Percentiles rank a stretch among this genome's conserved stretches.
phyloP scores from a whole-genome alignment of 2,797 vertebrate species.

The Peromyscus nudipes region DNA sequence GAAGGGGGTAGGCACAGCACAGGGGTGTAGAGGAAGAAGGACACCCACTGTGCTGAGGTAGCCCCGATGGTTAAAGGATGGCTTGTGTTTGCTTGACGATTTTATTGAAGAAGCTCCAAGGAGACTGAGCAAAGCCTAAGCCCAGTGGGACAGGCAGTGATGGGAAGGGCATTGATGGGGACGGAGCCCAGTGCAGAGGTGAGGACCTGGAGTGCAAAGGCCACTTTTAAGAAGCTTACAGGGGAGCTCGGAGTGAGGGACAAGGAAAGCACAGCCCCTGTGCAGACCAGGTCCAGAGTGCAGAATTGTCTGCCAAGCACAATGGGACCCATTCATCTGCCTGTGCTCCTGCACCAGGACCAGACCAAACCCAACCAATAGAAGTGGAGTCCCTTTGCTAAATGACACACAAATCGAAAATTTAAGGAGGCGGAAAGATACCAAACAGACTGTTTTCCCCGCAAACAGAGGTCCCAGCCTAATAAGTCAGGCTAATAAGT shows the following conservation, averaged over 20 bases:
- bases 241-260: not conserved
- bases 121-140: not conserved
- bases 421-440: not conserved
- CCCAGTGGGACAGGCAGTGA: not conserved
- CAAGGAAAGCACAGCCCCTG: not conserved
- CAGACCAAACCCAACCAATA: not conserved
- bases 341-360: not conserved
- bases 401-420: not conserved
- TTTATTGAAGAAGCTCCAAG: not conserved
- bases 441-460: not conserved
- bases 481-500: not conserved
- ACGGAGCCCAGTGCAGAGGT: not conserved
- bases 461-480: not conserved
- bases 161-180: not conserved
- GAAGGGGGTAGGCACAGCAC: not conserved
- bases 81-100: not conserved
- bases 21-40: not conserved
- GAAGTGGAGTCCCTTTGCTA: not conserved
- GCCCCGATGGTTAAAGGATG: too few relatives aligned
- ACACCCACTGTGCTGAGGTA: rapidly evolving
- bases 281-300: not conserved
- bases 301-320: not conserved
- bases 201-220: not conserved
- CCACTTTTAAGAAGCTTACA: not conserved
- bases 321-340: not conserved